A percentile compares a stretch with the other conserved stretches of the same genome.
phyloP scores from a whole-genome alignment of 2,113 vertebrate genomes.

The Halcyon senegalensis region DNA sequence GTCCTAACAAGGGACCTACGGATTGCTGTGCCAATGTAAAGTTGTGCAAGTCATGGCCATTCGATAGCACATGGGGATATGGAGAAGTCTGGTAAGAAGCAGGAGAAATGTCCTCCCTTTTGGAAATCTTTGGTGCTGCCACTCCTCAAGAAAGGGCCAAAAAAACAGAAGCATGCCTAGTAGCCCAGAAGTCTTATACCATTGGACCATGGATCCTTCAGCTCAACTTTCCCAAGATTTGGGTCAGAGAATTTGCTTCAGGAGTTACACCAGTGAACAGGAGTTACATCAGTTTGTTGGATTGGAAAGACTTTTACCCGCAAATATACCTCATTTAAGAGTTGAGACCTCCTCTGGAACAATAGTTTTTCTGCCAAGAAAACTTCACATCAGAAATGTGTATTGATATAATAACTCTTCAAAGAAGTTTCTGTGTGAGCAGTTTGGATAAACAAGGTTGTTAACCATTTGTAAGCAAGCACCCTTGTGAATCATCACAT shows the following conservation, averaged over 20 bases:
- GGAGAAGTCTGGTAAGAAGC: neutral
- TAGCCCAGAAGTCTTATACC: neutral
- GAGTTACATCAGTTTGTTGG: neutral
- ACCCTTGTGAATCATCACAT: neutral
- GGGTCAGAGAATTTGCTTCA: neutral
- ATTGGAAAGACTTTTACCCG: neutral
- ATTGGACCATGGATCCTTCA: neutral
- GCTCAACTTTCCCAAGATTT: neutral
- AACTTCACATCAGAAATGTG: neutral
- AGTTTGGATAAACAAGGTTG: neutral
- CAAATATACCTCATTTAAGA: neutral
- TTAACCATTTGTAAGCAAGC: neutral
- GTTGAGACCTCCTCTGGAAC: neutral
- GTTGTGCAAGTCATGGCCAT: accelerated
- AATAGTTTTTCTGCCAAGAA: neutral
- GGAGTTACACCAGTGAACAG: neutral
- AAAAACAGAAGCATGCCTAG: neutral
- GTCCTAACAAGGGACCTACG: neutral
- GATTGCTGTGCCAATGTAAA: neutral
- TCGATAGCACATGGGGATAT: accelerated
- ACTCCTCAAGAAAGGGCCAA: neutral
- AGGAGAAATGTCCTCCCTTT: neutral
- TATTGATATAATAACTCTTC: neutral
- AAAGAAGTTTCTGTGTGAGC: neutral
- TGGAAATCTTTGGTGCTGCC: neutral